Evolutionary conservation across 2,797 vertebrate species (phyloP).

Genomic region (Huso huso): DNA sequence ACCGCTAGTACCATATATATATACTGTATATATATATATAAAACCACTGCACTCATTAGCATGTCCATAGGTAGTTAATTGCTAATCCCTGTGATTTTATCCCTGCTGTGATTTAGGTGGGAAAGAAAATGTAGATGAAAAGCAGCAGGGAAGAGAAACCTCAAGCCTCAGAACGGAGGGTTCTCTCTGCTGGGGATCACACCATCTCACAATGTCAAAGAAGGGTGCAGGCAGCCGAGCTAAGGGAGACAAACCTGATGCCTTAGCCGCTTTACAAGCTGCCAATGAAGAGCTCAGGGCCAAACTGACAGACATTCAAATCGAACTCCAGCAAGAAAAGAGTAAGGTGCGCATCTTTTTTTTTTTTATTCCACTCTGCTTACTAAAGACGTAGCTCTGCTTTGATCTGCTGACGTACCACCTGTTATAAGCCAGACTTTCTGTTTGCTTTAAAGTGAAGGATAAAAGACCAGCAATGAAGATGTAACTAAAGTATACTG

Average conservation of each 20-base stretch:
- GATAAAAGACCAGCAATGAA: too few species aligned
- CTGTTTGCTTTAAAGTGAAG: too few species aligned
- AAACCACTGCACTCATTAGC: too few species aligned
- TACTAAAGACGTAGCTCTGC: too few species aligned
- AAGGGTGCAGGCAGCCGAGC: constrained; percentile 61
- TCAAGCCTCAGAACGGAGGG: constrained; percentile 37
- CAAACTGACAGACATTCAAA: constrained; percentile 92
- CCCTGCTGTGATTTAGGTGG: constrained; percentile 37
- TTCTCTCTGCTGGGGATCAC: constrained; percentile 35
- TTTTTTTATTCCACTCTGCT: not conserved
- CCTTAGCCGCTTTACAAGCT: constrained; percentile 74
- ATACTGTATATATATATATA: too few species aligned
- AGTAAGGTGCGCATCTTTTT: constrained; percentile 68
- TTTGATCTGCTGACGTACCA: too few species aligned
- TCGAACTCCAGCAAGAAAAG: constrained; percentile 94
- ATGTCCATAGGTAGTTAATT: too few species aligned
- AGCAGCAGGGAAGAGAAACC: constrained; percentile 33
- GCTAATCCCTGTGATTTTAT: too few species aligned
- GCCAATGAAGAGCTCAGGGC: constrained; percentile 93
- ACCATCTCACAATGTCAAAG: constrained; percentile 79
- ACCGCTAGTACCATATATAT: too few species aligned
- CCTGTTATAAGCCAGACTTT: too few species aligned
- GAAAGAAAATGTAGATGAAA: constrained; percentile 61
- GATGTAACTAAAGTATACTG: too few species aligned
- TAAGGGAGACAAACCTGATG: constrained; percentile 70